Percentiles rank a stretch among this genome's conserved stretches.
Evolutionary conservation across 2,113 vertebrate species (phyloP).

Genomic region (Pomatorhinus ruficollis): DNA sequence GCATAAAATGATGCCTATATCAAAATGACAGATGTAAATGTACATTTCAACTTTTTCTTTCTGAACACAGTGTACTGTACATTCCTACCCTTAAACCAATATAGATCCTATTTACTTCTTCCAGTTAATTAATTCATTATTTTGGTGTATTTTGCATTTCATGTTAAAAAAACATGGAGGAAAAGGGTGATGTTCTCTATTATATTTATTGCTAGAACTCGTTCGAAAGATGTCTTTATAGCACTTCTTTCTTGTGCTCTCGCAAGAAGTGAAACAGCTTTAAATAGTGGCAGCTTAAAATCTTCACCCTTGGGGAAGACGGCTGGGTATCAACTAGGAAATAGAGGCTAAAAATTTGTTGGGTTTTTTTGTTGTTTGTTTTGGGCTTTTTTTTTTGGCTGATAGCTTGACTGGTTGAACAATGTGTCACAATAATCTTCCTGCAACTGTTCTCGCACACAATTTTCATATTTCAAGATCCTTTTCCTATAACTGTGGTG

Average conservation of each 20-base stretch:
- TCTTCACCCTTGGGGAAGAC: slow-evolving; percentile 3
- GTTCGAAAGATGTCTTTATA: not conserved
- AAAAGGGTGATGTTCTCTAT: not conserved
- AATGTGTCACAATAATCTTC: slow-evolving; percentile 35
- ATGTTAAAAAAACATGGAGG: not conserved
- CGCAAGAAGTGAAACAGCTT: not conserved
- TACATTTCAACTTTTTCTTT: not conserved
- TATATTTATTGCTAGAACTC: not conserved
- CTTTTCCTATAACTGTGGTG: slow-evolving; percentile 2
- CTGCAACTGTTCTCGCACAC: not conserved
- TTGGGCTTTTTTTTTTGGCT: not conserved
- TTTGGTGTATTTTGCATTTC: not conserved
- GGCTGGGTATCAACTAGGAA: not conserved
- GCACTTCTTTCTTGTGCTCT: not conserved
- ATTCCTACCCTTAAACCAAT: not conserved
- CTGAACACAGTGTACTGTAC: not conserved
- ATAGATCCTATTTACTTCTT: not conserved
- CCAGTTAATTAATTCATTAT: not conserved
- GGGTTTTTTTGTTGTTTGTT: not conserved
- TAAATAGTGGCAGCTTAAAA: not conserved
- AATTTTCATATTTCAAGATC: slow-evolving; percentile 36
- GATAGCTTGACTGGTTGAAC: slow-evolving; percentile 11
- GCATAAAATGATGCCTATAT: not conserved
- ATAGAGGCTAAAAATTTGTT: slow-evolving; percentile 5
- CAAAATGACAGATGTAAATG: not conserved